phyloP scores from a whole-genome alignment of 2,113 vertebrate species.

The Silurus asotus region DNA sequence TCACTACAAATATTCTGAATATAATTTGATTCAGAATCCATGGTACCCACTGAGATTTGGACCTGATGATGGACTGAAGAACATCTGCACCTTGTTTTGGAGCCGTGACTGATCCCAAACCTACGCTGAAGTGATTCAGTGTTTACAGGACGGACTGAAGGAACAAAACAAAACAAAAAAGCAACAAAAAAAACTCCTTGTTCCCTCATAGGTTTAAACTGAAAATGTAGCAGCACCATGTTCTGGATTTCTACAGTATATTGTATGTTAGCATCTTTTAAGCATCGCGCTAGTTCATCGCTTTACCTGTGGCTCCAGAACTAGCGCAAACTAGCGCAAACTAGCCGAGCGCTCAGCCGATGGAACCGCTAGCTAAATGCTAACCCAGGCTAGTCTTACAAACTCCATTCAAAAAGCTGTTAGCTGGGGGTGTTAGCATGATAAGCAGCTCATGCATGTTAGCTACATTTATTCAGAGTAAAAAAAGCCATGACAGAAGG shows the following conservation, averaged over 20 bases:
- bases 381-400: background rate
- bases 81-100: no score
- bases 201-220: background rate
- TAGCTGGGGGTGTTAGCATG: background rate
- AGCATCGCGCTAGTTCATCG: background rate
- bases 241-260: background rate
- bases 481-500: background rate
- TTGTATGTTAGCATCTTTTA: background rate
- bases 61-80: slow-evolving; percentile 71
- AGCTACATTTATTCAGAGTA: background rate
- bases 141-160: background rate
- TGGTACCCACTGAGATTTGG: slow-evolving; percentile 96
- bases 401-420: background rate
- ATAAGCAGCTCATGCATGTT: background rate
- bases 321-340: background rate
- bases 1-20: background rate
- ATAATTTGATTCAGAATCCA: slow-evolving; percentile 74
- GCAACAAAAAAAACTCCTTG: no score
- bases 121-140: background rate
- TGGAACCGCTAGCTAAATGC: background rate
- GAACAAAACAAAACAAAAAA: background rate
- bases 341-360: background rate
- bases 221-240: background rate
- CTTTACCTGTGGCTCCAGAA: no score
- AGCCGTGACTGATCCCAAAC: background rate